Evolutionary conservation across 64 coral and sea anemone genomes (phyloP), one percentile per base, ranked within the genome.

Genomic region (Pocillopora verrucosa): DNA sequence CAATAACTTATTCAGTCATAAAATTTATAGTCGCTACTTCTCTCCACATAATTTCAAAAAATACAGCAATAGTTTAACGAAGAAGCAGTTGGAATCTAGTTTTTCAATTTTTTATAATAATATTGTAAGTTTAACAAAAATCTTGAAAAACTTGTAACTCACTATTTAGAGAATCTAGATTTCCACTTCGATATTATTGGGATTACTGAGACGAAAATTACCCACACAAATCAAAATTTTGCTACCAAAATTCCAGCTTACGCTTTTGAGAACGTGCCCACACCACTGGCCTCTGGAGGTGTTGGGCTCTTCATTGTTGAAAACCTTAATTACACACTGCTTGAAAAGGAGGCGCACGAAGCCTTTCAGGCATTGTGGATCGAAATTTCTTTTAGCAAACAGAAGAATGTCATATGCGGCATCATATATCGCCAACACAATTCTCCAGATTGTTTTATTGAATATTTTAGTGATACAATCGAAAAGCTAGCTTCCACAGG

Each of bases 301-400:
- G 86, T 88, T 60, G 76, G 20, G 36, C 70, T 88, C 34, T 88
- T 74, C 77, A 76, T 88, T 19, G n/a, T n/a, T n/a, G n/a, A n/a
- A n/a, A n/a, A n/a, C n/a, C n/a, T n/a, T n/a, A n/a, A n/a, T n/a
- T n/a, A n/a, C n/a, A n/a, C n/a, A 41, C 25, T 88, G 59, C 68
- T 88, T 76, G 86, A 88, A 76, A 88, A 76, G 60, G 41, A 16
- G 17, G 56, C 38, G 38, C 17, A 76, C 58, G 11, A 24, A 19
- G 69, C 86, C 9, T 88, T 82, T 80, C 77, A 88, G 74, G 72
- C 87, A 59, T 74, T 76, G 19, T 88, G 87, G 72, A 77, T 88
- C 61, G 72, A 88, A 76, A 36, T 88, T 58, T 34, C 56, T 88
- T 76, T 22, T 19, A 13, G 19, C 10, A 88, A 74, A 25, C 59